Percentiles rank a stretch among this genome's conserved stretches.
phyloP scores from a whole-genome alignment of 2,113 vertebrate species.

The Tragelaphus strepsiceros region DNA sequence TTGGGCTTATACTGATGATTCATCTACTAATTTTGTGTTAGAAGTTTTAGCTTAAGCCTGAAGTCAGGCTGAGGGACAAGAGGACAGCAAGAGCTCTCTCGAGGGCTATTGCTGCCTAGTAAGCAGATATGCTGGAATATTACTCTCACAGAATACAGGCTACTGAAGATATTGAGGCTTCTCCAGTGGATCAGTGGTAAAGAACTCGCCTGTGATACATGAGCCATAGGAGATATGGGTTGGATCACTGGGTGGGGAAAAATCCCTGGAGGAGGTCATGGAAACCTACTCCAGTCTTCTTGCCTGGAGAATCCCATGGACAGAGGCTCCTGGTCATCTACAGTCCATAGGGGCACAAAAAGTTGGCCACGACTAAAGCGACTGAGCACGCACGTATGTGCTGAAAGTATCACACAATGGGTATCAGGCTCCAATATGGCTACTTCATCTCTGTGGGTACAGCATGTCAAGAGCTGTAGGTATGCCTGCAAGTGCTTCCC shows the following conservation, averaged over 20 bases:
- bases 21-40: neutral
- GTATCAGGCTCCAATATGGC: accelerated
- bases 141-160: neutral
- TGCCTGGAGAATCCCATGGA: neutral
- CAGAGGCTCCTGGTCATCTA: neutral
- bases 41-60: neutral
- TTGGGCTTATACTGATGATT: neutral
- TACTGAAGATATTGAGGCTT: neutral
- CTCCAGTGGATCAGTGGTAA: neutral
- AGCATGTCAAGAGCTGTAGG: neutral
- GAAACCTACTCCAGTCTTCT: neutral
- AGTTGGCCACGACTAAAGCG: neutral
- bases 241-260: neutral
- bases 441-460: neutral
- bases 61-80: neutral
- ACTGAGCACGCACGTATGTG: accelerated
- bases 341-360: neutral
- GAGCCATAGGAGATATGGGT: neutral
- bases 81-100: neutral
- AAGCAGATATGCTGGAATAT: neutral
- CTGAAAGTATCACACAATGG: neutral
- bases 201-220: neutral
- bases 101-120: neutral
- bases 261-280: neutral
- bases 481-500: neutral